Evolutionary conservation across 2,888 invertebrate genomes (phyloP), one percentile per base, ranked within the genome.

Genomic region (Eupithecia pulchellata): DNA sequence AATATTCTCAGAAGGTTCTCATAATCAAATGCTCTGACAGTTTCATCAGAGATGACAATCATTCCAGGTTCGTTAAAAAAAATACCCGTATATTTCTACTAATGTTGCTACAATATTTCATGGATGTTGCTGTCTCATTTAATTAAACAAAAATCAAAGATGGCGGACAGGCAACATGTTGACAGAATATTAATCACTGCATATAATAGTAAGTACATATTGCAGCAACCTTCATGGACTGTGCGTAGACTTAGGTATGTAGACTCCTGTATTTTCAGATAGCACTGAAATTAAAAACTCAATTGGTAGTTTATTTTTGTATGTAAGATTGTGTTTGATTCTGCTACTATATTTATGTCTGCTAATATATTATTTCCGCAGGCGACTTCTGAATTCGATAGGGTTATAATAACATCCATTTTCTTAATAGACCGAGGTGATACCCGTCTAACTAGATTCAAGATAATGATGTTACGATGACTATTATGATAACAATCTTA

Each of bases 381-480:
- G n/a, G 20, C 8, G 73, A 74, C 86, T 85, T 73, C 78, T 78
- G 25, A 66, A 89, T 73, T 82, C 68, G 66, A 79, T 72, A 75
- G 84, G 73, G 65, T 85, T 81, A 81, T 81, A 80, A 74, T 79
- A 75, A 85, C 85, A 86, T 84, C 86, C 84, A 87, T 85, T 86
- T 78, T 85, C 85, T 87, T 88, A 86, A 86, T 86, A 87, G 82
- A 85, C 80, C 75, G 76, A 82, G 82, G 78, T 81, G 68, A 75
- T 77, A 81, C 84, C 77, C 80, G 84, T 84, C 79, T 84, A 85
- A 86, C 87, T 81, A 84, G 86, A 84, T 85, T 84, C 80, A 78
- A 78, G 79, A 78, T 83, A 81, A 75, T 71, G 75, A 74, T 80
- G 81, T 81, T 75, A 78, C 74, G 78, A 77, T 79, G 73, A 79